A percentile compares a stretch with the other conserved stretches of the same genome.
Evolutionary conservation across 2,113 vertebrate genomes (phyloP).

Genomic region (Corythornis vintsioides): DNA sequence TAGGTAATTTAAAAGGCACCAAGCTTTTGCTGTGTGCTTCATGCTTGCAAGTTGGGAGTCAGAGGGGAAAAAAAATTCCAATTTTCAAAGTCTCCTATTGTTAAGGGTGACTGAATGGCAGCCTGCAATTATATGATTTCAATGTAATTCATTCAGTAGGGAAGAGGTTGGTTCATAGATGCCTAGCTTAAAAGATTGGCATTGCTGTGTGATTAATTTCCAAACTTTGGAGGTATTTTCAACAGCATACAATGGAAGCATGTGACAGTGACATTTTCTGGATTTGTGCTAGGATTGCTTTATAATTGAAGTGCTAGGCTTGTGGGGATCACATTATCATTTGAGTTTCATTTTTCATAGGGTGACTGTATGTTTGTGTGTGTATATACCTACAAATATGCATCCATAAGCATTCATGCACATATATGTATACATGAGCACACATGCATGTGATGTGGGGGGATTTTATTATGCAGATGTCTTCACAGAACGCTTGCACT

Average conservation of each 20-base stretch:
- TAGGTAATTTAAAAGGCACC: conserved; percentile 65
- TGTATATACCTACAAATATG: background rate
- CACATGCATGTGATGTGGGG: background rate
- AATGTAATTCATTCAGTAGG: conserved; percentile 51
- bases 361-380: background rate
- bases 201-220: conserved; percentile 63
- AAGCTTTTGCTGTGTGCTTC: conserved; percentile 59
- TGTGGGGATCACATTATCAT: background rate
- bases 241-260: conserved; percentile 46
- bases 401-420: background rate
- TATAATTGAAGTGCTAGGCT: conserved; percentile 65
- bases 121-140: conserved; percentile 72
- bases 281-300: conserved; percentile 44
- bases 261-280: conserved; percentile 67
- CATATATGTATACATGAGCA: background rate
- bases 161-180: conserved; percentile 67
- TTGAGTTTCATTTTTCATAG: background rate
- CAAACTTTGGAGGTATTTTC: conserved; percentile 71
- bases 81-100: conserved; percentile 66
- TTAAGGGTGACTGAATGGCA: conserved; percentile 76
- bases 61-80: conserved; percentile 67
- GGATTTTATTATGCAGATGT: background rate
- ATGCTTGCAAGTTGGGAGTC: conserved; percentile 55
- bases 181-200: conserved; percentile 72
- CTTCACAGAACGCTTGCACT: background rate